Percentiles rank a stretch among this genome's conserved stretches.
Conservation (phyloP, 2,797 vertebrate species). For the Neostethus bicornis region DNA sequence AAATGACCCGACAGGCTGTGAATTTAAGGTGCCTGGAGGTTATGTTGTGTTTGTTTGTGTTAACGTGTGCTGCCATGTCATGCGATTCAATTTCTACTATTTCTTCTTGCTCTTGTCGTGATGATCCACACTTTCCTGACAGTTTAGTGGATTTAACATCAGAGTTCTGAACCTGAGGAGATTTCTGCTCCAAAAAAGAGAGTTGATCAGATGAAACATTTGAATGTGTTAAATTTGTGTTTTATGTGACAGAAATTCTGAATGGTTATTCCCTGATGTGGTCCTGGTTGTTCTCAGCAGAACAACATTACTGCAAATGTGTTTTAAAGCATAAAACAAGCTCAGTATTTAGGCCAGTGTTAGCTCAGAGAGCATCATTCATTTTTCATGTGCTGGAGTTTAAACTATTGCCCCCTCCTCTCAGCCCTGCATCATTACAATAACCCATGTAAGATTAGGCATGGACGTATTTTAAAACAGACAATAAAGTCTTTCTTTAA, state of each 20-base stretch:
- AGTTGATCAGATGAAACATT: neutral
- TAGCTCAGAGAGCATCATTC: conserved; percentile 47
- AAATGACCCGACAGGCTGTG: conserved; percentile 59
- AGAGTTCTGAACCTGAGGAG: conserved; percentile 2
- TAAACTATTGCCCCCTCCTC: conserved; percentile 15
- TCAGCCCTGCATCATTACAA: neutral
- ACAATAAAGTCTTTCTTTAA: conserved; percentile 2
- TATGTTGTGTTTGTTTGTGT: conserved; percentile 35
- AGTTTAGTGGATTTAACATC: conserved; percentile 26
- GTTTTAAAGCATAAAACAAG: conserved; percentile 33
- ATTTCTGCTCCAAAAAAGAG: conserved; percentile 8
- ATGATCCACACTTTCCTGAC: conserved; percentile 7
- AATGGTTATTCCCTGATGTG: conserved; percentile 7
- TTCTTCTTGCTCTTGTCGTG: neutral
- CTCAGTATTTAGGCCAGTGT: conserved; percentile 45
- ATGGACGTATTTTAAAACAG: neutral
- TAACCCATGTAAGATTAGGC: neutral
- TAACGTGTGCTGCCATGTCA: conserved; percentile 21
- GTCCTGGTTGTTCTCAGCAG: conserved; percentile 8
- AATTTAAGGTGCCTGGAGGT: conserved; percentile 55
- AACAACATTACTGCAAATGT: conserved; percentile 17
- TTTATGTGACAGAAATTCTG: conserved; percentile 12
- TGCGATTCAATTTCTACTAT: conserved; percentile 9
- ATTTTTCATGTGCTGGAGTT: conserved; percentile 52
- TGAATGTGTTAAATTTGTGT: neutral